phyloP scores from a whole-genome alignment of 2,797 vertebrate species.

The Mormyrops attenuatus region DNA sequence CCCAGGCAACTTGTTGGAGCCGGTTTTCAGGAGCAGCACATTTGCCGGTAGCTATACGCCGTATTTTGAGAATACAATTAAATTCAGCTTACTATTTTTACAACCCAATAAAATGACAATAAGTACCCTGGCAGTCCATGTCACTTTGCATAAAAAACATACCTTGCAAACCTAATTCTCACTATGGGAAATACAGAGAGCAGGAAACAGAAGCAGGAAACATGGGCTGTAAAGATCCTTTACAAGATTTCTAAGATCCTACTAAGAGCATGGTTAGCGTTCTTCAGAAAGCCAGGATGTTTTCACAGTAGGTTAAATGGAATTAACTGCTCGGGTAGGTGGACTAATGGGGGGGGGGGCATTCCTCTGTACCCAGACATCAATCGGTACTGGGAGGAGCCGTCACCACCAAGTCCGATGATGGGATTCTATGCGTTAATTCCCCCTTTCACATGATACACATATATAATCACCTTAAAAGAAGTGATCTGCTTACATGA shows the following conservation, averaged over 20 bases:
- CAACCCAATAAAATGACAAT: neutral
- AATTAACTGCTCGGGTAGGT: neutral
- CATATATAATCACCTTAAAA: constrained; percentile 58
- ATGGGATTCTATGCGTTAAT: constrained; percentile 21
- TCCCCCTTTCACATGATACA: constrained; percentile 44
- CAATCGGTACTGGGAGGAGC: constrained; percentile 14
- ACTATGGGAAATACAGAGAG: neutral
- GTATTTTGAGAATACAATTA: neutral
- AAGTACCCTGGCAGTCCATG: neutral
- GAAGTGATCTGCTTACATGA: constrained; percentile 58
- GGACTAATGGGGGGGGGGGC: neutral
- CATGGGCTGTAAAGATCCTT: neutral
- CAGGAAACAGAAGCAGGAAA: neutral
- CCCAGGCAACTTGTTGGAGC: neutral
- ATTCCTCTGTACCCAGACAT: constrained; percentile 22
- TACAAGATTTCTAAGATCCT: neutral
- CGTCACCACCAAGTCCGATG: neutral
- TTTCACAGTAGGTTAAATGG: neutral
- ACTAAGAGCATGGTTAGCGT: neutral
- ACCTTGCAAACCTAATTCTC: neutral
- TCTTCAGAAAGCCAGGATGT: neutral
- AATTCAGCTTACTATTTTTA: neutral
- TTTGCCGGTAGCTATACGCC: neutral
- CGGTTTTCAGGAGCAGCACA: neutral
- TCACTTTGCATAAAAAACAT: neutral